These are phyloP conservation scores for Hippocampus mohnikei DNA, from an alignment of 2,113 vertebrate genomes.

Conservation along the genomic window DNA sequence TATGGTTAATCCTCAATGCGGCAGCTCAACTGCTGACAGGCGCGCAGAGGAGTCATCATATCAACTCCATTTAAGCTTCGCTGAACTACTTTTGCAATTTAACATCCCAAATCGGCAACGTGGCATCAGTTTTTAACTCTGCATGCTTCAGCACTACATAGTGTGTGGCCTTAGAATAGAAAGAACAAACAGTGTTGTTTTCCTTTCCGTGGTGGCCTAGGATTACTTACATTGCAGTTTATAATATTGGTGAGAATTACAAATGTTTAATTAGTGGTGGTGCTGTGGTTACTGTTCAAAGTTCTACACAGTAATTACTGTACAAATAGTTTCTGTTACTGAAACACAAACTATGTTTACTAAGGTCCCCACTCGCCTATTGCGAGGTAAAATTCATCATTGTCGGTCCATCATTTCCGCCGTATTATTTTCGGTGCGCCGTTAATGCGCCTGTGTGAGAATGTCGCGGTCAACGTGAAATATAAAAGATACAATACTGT, in stretches of 20 bases:
- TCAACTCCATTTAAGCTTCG: constrained; percentile 38
- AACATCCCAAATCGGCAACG: constrained; percentile 34
- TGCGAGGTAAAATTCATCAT: too few relatives aligned
- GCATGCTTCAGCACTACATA: background rate
- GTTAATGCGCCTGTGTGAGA: too few relatives aligned
- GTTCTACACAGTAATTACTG: too few relatives aligned
- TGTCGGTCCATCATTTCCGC: too few relatives aligned
- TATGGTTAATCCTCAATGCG: constrained; percentile 54
- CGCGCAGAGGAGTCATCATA: constrained; percentile 37
- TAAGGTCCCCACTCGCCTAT: too few relatives aligned
- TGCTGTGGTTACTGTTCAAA: background rate
- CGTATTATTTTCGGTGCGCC: too few relatives aligned
- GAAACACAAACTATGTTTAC: too few relatives aligned
- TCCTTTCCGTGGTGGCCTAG: background rate
- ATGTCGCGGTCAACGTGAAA: too few relatives aligned
- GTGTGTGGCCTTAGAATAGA: too few relatives aligned
- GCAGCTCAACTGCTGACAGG: constrained; percentile 40
- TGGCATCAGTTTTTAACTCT: constrained; percentile 31
- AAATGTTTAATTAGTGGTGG: background rate
- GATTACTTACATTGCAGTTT: background rate
- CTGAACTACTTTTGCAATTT: constrained; percentile 32
- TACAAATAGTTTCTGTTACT: too few relatives aligned
- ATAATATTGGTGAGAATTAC: background rate
- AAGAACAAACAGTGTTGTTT: background rate
- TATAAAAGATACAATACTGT: too few relatives aligned